A percentile compares a stretch with the other conserved stretches of the same genome.
Evolutionary conservation across 2,113 vertebrate genomes (phyloP).

Genomic region (Dinomys branickii): DNA sequence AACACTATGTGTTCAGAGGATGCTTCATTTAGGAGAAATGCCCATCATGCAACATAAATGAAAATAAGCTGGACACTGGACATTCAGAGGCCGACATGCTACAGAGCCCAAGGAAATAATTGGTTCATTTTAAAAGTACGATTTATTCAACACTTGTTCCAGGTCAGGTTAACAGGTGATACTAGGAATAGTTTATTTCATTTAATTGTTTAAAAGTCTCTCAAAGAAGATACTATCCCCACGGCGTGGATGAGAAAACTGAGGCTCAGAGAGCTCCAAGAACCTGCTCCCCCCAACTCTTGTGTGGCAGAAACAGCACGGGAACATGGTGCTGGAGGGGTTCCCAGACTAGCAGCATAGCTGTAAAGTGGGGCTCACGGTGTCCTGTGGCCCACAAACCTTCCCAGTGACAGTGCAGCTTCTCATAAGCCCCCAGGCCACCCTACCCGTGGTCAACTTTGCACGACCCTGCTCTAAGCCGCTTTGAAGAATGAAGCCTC

Average conservation of each 20-base stretch:
- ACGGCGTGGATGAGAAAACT: not conserved
- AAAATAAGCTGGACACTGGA: not conserved
- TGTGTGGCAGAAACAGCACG: fast-evolving
- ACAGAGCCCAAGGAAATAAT: not conserved
- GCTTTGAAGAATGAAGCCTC: fast-evolving
- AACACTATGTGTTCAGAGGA: not conserved
- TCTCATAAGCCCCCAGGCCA: fast-evolving
- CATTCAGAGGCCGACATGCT: fast-evolving
- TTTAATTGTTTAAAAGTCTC: not conserved
- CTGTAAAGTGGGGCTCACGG: not conserved
- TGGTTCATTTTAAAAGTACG: not conserved
- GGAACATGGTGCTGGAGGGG: fast-evolving
- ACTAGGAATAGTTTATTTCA: not conserved
- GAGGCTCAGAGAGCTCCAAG: not conserved
- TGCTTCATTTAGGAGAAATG: not conserved
- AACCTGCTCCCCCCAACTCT: not conserved
- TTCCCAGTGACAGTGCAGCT: not conserved
- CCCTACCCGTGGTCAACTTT: fast-evolving
- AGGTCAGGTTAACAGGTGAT: not conserved
- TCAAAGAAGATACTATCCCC: fast-evolving
- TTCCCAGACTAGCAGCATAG: not conserved
- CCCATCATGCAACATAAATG: not conserved
- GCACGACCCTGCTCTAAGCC: fast-evolving
- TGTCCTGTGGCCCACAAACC: not conserved
- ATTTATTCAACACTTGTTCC: not conserved